Base-by-base conservation (phyloP, 2,113 vertebrate species). In the Syngnathus typhle region DNA sequence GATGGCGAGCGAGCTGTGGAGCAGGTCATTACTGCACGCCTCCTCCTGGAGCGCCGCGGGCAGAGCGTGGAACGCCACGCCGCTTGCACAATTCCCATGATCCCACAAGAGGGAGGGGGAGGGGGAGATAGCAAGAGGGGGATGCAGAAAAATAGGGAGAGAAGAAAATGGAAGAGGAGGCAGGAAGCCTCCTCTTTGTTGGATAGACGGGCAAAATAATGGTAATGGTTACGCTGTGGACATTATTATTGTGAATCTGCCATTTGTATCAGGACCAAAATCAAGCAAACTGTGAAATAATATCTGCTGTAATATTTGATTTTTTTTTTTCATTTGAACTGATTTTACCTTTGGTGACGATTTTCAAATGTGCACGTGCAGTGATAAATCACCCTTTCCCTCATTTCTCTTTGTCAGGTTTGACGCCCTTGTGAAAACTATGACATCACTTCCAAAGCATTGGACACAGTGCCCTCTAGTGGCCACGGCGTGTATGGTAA, bases 11-110 rank as follows among this genome's bases (percentile, higher is more conserved):
- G 70, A 85, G 88, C 87, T 82, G 83, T 87, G 87, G 89, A 90
- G 89, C 87, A 86, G 90, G 88, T 90, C 90, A 90, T 91, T 90
- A 91, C 86, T 79, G 85, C 85, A 82, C 88, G 84, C 86, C 86
- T 89, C 88, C 88, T 90, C 85, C 87, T 79, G 86, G 85, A 90
- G 84, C 87, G 84, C 88, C 85, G 83, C 88, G 79, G 88, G 90
- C 86, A 85, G 81, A 88, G 85, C 82, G 84, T 82, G 82, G 85
- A 90, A 87, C 79, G 85, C 89, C 87, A 87, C 87, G 82, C 87
- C 85, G 84, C 84, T 86, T 80, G 78, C 87, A 81, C 87, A 89
- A 89, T 88, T 89, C 87, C 88, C 88, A 87, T 88, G 85, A 90
- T 88, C 84, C 87, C 87, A 77, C 72, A 83, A 82, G 85, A 82